Base-by-base conservation (phyloP, 2,113 vertebrate genomes). In the Ondatra zibethicus region DNA sequence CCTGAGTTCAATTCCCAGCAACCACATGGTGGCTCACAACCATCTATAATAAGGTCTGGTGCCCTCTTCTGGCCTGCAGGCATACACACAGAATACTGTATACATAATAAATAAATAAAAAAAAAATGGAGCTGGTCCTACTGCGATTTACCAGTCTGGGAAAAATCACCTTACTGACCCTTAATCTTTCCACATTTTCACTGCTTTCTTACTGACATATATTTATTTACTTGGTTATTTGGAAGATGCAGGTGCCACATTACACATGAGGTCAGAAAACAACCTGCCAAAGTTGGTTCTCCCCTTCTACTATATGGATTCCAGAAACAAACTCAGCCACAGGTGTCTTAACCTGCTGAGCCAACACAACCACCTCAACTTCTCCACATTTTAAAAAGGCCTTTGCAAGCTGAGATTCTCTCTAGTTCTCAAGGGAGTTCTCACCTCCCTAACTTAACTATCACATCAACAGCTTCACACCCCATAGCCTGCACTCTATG, bases 401-500 rank as follows among this genome's bases (percentile, higher is more conserved):
- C 65, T 87, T 88, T 58, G 52, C 89, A 92, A 68, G 36, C 31
- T 80, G 88, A 96, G 33, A 61, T 77, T 73, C 36, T 50, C 80
- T 89, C n/a, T 36, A 65, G 17, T 72, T 19, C 58, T 58, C 58
- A 58, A 58, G 58, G 58, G 58, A 58, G 19, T 58, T 58, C 52
- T 77, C 55, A 90, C 68, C 14, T 86, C 52, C 77, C 31, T 89
- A 27, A 52, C n/a, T 39, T 70, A 73, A 39, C 47, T 66, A 66
- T 31, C 65, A 55, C 61, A 97, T 88, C 89, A 72, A 87, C 23
- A 94, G 75, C 36, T 77, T 95, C 45, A 58, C 42, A 96, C 19
- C 55, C 50, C 50, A 61, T 86, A 93, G 8, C 52, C 52, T 73
- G 82, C 4, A 50, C 36, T 70, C 85, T 29, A 91, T 42, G 52